phyloP scores from a whole-genome alignment of 2,797 vertebrate species.

The Xyrichtys novacula region DNA sequence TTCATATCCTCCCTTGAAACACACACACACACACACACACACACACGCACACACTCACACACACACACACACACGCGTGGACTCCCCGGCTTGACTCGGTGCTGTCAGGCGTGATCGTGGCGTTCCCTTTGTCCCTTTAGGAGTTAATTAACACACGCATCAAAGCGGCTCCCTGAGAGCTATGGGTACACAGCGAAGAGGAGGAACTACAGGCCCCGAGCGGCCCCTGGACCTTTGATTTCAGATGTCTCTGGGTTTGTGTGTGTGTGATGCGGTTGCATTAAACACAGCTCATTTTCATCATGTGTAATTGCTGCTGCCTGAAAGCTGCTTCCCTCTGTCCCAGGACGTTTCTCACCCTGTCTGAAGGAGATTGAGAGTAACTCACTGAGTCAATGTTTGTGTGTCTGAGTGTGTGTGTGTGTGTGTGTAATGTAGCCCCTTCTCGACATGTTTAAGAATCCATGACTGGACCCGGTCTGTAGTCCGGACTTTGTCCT shows the following conservation, averaged over 20 bases:
- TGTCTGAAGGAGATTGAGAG: slow-evolving; percentile 2
- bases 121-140: slow-evolving; percentile 61
- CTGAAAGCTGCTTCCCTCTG: slow-evolving; percentile 10
- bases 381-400: neutral
- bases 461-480: neutral
- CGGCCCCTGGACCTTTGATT: slow-evolving; percentile 74
- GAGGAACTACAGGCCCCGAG: slow-evolving; percentile 54
- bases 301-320: slow-evolving; percentile 38
- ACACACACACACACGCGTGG: neutral
- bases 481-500: neutral
- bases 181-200: slow-evolving; percentile 46
- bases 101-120: slow-evolving; percentile 37
- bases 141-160: slow-evolving; percentile 81
- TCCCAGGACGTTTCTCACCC: neutral
- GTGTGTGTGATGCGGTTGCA: slow-evolving; percentile 27
- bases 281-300: slow-evolving; percentile 41
- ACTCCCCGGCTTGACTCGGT: neutral
- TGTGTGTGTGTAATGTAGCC: neutral
- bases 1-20: slow-evolving; percentile 31
- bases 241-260: slow-evolving; percentile 30
- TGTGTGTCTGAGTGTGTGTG: neutral
- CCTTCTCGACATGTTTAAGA: no score
- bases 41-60: slow-evolving; percentile 3
- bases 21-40: slow-evolving; percentile 12
- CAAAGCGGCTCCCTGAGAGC: slow-evolving; percentile 72